phyloP scores from a whole-genome alignment of 2,888 invertebrate genomes.

The Entomobrya multifasciata region DNA sequence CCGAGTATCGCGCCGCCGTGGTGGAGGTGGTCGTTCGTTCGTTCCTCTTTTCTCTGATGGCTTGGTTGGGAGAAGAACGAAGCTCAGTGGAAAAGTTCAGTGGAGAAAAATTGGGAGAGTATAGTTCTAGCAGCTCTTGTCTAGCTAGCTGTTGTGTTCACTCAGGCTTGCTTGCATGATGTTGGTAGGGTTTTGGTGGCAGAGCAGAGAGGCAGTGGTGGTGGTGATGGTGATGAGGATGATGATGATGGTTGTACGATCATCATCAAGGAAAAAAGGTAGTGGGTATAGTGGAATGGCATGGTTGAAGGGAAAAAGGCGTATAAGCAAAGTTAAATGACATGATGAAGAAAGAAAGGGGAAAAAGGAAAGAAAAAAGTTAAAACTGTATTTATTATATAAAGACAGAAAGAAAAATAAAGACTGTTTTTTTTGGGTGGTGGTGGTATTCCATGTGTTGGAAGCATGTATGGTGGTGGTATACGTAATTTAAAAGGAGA shows the following conservation, averaged over 20 bases:
- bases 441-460: no score
- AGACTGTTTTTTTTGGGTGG: no score
- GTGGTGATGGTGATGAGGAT: not conserved
- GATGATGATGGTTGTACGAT: not conserved
- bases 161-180: constrained; percentile 6
- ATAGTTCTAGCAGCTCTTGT: no score
- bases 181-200: no score
- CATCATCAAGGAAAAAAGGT: not conserved
- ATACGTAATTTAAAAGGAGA: no score
- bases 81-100: not conserved
- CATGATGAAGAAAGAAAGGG: not conserved
- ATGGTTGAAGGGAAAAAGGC: not conserved
- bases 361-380: not conserved
- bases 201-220: not conserved
- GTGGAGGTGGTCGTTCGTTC: not conserved
- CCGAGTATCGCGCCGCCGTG: constrained; percentile 27
- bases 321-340: not conserved
- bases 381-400: not conserved
- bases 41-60: not conserved
- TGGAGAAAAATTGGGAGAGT: not conserved
- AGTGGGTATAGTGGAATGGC: not conserved
- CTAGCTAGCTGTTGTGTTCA: not conserved
- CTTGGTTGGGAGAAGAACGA: not conserved
- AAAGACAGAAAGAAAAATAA: no score
- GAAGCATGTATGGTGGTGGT: no score